Base-by-base conservation (phyloP, 2,797 vertebrate genomes). In the Salarias fasciatus region DNA sequence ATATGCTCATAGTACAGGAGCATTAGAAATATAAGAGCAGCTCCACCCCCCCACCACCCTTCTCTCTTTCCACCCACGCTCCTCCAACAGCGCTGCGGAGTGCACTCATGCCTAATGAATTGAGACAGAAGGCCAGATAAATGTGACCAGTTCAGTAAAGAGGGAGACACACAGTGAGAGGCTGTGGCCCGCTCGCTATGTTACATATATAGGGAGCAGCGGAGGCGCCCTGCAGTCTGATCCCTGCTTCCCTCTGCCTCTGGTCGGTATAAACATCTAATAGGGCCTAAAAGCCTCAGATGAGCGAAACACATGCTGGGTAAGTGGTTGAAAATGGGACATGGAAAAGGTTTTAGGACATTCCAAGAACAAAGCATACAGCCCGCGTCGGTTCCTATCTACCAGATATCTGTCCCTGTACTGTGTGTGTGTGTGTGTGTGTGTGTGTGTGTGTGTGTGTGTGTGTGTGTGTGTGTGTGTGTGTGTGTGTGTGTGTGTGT, bases 271-370 rank as follows among this genome's bases (percentile, higher is more conserved):
- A 79, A 83, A 75, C 80, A 79, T 86, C 75, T 85, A 83, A 86
- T 77, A 74, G 71, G 49, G 58, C 69, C 83, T 83, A 86, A 88
- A 89, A 88, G 83, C 77, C 65, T 75, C 14, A 73, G 72, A 83
- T 63, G 70, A 85, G 75, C 72, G 69, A 58, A 80, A 67, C 76
- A 77, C 85, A 83, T 80, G 81, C 73, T 72, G 77, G 36, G 59
- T 85, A 86, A 89, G 86, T 89, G 84, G 70, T 72, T 71, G 74
- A 80, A 89, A 88, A 86, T 86, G 75, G 75, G 60, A 83, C 80
- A 81, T 62, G 72, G 77, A 85, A 87, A 80, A 80, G 83, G 72
- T 89, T 88, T 86, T 62, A 77, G 82, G 83, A 84, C 69, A 80
- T 85, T 79, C 57, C 28, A 81, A 83, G 84, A 82, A 79, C 63